Evolutionary conservation across 2,113 vertebrate genomes (phyloP).

Genomic region (Myiozetetes cayanensis): DNA sequence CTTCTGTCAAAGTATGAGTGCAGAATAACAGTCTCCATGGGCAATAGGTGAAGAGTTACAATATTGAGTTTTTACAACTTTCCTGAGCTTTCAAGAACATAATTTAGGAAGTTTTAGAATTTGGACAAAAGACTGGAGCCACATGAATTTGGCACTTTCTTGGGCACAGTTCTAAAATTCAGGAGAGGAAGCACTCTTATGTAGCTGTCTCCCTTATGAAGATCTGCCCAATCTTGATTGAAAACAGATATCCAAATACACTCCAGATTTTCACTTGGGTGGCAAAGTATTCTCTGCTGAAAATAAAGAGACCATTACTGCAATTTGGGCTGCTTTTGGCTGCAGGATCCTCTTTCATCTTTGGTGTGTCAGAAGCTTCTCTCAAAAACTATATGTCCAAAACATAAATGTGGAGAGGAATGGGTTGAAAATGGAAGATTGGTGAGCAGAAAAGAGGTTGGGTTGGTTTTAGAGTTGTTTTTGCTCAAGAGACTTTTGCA

Average conservation of each 20-base stretch:
- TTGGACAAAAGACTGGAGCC: neutral
- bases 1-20: neutral
- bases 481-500: neutral
- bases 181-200: neutral
- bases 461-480: neutral
- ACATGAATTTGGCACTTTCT: neutral
- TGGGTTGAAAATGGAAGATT: neutral
- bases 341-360: neutral
- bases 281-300: neutral
- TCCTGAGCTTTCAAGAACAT: neutral
- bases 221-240: neutral
- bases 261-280: neutral
- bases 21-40: neutral
- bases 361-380: neutral
- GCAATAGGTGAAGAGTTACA: neutral
- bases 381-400: neutral
- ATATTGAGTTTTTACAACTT: neutral
- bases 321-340: neutral
- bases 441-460: neutral
- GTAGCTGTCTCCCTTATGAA: neutral
- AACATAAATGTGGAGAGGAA: neutral
- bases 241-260: neutral
- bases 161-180: neutral
- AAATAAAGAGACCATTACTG: neutral
- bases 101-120: neutral